Conservation (phyloP, 2,113 vertebrate genomes). For the Atherinomorus stipes region DNA sequence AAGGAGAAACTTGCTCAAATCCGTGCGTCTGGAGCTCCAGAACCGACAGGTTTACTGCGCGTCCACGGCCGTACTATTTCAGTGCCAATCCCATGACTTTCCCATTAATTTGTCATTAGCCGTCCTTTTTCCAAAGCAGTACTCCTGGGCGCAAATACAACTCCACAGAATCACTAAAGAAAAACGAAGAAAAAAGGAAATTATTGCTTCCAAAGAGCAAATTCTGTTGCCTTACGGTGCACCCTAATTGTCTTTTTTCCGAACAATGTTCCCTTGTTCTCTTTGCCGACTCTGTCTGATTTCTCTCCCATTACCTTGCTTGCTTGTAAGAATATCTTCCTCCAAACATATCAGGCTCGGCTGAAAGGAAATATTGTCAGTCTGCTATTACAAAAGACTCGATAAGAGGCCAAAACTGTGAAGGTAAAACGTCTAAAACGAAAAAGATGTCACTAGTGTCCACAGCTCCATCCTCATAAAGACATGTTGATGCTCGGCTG, state of each 20-base stretch:
- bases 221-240: constrained; percentile 59
- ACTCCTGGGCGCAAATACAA: constrained; percentile 47
- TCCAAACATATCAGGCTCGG: constrained; percentile 38
- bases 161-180: constrained; percentile 44
- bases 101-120: constrained; percentile 60
- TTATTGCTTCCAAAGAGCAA: constrained; percentile 49
- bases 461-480: constrained; percentile 74
- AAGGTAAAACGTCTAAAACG: constrained; percentile 51
- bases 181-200: not conserved
- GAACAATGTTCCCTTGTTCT: constrained; percentile 80
- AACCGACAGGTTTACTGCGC: constrained; percentile 28
- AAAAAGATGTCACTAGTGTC: constrained; percentile 63
- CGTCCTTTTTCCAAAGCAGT: constrained; percentile 19
- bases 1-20: constrained; percentile 59
- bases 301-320: constrained; percentile 79
- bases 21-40: constrained; percentile 55
- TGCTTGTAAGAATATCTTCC: constrained; percentile 30
- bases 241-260: constrained; percentile 68
- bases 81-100: constrained; percentile 76
- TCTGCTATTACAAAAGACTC: not conserved
- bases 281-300: constrained; percentile 55
- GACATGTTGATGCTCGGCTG: constrained; percentile 67
- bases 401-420: constrained; percentile 21
- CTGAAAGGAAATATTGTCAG: not conserved
- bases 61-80: constrained; percentile 54